Evolutionary conservation across 2,888 invertebrate species (phyloP).

Genomic region (Choristoneura rosaceana): DNA sequence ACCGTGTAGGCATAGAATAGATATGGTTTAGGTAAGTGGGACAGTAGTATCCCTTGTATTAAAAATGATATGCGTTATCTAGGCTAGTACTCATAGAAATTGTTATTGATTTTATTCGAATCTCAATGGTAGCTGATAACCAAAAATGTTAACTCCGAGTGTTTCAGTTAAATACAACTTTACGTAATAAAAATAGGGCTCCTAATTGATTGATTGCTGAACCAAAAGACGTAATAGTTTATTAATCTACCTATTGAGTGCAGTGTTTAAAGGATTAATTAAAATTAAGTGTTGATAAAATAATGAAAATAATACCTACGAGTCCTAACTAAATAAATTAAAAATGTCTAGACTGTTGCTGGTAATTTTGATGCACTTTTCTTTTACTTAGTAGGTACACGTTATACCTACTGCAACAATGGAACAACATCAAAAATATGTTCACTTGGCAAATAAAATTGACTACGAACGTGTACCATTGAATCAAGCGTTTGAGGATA

Average conservation of each 20-base stretch:
- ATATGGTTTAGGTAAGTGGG: not conserved
- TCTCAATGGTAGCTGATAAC: constrained; percentile 52
- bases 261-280: not conserved
- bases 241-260: constrained; percentile 1
- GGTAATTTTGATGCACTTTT: not conserved
- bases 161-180: constrained; percentile 5
- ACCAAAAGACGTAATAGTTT: not conserved
- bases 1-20: not conserved
- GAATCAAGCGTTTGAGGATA: not conserved
- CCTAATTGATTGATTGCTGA: constrained; percentile 8
- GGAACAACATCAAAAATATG: not conserved
- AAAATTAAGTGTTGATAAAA: not conserved
- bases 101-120: constrained; percentile 64
- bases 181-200: constrained; percentile 1
- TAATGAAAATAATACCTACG: not conserved
- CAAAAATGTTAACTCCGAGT: constrained; percentile 41
- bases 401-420: not conserved
- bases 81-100: constrained; percentile 50
- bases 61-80: constrained; percentile 29
- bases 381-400: not conserved
- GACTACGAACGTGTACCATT: too few species aligned
- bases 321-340: not conserved
- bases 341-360: not conserved
- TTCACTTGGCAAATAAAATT: not conserved
- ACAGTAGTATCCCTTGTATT: constrained; percentile 20